phyloP scores from a whole-genome alignment of 2,888 invertebrate genomes.

The Drosophila hamatofila region DNA sequence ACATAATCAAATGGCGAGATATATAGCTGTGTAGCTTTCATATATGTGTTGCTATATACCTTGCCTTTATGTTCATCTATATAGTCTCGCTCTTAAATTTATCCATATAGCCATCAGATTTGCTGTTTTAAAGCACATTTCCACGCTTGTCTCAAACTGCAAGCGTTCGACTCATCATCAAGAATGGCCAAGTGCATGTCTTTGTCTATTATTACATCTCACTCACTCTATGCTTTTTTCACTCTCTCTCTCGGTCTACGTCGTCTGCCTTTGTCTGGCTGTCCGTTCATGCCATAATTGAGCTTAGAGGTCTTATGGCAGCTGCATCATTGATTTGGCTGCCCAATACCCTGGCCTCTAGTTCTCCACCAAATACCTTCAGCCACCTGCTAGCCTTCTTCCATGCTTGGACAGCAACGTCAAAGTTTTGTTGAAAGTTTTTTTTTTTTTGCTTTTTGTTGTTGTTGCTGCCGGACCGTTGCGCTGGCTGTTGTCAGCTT shows the following conservation, averaged over 20 bases:
- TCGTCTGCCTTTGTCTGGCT: conserved; percentile 9
- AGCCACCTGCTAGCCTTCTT: neutral
- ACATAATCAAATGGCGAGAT: neutral
- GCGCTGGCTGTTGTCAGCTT: conserved; percentile 43
- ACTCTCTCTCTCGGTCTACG: neutral
- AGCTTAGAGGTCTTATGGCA: conserved; percentile 73
- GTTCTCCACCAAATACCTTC: neutral
- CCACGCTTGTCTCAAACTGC: conserved; percentile 17
- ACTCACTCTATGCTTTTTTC: neutral
- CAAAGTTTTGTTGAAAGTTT: conserved; percentile 53
- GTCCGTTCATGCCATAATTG: conserved; percentile 63
- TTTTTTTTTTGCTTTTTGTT: conserved; percentile 5
- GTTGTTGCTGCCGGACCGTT: conserved; percentile 34
- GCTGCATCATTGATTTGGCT: conserved; percentile 77
- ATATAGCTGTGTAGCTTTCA: neutral
- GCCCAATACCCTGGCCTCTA: neutral
- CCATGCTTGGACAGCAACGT: conserved; percentile 31
- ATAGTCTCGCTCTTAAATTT: neutral
- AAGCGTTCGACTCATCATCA: conserved; percentile 48
- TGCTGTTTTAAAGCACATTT: conserved; percentile 14
- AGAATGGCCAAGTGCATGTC: conserved; percentile 43
- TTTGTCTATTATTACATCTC: conserved; percentile 20
- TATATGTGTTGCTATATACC: neutral
- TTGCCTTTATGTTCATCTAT: neutral
- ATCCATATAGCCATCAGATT: conserved; percentile 5